These are phyloP conservation scores for Graptemys geographica DNA, from an alignment of 2,797 vertebrate species.

Conservation along the genomic window DNA sequence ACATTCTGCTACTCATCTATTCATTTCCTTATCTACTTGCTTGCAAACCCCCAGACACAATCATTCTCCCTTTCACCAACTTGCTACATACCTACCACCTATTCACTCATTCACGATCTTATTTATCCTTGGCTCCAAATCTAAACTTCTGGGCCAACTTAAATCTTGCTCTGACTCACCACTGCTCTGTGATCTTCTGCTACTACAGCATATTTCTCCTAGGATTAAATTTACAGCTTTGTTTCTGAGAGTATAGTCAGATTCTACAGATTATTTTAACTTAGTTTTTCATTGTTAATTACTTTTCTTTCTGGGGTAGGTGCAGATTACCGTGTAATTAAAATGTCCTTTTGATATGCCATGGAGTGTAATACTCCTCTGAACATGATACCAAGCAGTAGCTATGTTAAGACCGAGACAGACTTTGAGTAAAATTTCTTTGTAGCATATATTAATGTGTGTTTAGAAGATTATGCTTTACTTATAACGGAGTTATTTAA, in stretches of 20 bases:
- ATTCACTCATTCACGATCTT: slow-evolving; percentile 51
- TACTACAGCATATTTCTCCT: background rate
- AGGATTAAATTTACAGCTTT: background rate
- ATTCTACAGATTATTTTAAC: background rate
- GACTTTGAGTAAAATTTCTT: background rate
- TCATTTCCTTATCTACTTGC: background rate
- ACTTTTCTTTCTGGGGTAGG: background rate
- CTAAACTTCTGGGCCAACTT: accelerated
- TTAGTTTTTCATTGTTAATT: background rate
- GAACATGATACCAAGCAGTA: slow-evolving; percentile 14
- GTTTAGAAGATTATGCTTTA: slow-evolving; percentile 22
- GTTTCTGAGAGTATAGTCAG: background rate
- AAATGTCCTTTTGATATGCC: background rate
- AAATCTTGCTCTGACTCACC: background rate
- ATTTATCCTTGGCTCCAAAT: background rate
- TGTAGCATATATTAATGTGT: background rate
- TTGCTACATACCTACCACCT: slow-evolving; percentile 45
- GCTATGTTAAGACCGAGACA: slow-evolving; percentile 10
- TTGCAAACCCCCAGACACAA: background rate
- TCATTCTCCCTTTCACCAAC: slow-evolving; percentile 5
- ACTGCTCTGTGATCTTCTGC: background rate
- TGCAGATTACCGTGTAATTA: slow-evolving; percentile 14
- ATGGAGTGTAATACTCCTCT: background rate
- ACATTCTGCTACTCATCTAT: background rate
- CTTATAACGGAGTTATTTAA: slow-evolving; percentile 11